Percentiles rank a stretch among this genome's conserved stretches.
Evolutionary conservation across 2,888 invertebrate species (phyloP).

Genomic region (Allygus modestus): DNA sequence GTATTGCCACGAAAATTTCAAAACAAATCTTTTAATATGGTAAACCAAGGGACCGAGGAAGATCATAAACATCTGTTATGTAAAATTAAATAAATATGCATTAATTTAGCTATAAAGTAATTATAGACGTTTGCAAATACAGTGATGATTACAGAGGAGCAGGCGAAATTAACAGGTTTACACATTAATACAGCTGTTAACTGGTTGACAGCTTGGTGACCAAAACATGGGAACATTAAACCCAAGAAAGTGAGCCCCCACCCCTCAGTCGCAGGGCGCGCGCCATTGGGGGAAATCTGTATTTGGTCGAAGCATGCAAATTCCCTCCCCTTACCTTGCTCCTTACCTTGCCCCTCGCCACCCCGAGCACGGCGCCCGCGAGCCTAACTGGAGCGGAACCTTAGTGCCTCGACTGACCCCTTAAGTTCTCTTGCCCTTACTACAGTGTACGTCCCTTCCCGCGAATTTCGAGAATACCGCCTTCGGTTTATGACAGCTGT

Average conservation of each 20-base stretch:
- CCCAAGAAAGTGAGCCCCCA: constrained; percentile 42
- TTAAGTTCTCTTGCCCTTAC: not conserved
- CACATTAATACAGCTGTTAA: no score
- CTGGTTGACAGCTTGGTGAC: not conserved
- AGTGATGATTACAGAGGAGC: no score
- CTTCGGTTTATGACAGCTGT: no score
- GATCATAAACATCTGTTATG: no score
- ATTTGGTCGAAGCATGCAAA: constrained; percentile 68
- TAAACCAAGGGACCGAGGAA: no score
- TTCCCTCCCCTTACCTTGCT: constrained; percentile 26
- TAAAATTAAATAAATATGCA: no score
- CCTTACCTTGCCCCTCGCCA: constrained; percentile 30
- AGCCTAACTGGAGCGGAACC: constrained; percentile 53
- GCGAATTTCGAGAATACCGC: not conserved
- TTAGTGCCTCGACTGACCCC: constrained; percentile 70
- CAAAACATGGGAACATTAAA: constrained; percentile 19
- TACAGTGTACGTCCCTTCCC: not conserved
- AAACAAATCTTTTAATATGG: no score
- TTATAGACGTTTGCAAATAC: no score
- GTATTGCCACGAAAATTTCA: no score
- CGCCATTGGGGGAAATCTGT: constrained; percentile 65
- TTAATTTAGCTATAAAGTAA: no score
- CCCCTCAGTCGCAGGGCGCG: constrained; percentile 18
- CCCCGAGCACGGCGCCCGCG: constrained; percentile 14
- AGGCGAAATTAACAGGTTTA: no score